Evolutionary conservation across 2,888 invertebrate genomes (phyloP), one percentile per base, ranked within the genome.

Genomic region (Lycocerus yunnanus): DNA sequence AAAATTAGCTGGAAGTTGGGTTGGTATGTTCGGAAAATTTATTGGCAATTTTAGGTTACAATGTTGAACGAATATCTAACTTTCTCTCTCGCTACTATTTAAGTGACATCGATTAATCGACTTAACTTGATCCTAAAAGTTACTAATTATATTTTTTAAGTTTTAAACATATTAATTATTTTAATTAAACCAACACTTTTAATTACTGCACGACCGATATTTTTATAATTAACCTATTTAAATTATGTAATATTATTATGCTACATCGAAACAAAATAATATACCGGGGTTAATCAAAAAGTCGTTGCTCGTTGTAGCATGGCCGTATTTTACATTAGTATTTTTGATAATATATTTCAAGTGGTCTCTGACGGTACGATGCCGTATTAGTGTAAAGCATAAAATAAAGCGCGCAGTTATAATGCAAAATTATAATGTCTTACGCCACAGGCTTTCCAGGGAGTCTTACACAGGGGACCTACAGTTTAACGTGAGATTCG

Each of bases 21-120:
- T 78, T 74, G 77, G 77, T 77, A 78, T 80, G 80, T 78, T 79
- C 74, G 77, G 79, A 78, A 80, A 81, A 85, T 85, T 84, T 84
- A 85, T 84, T 80, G 83, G 81, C 83, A 81, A 84, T 83, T 83
- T 82, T 80, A 79, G 83, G 81, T 80, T 79, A 78, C 79, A 73
- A 72, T 68, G 75, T 72, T 72, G 60, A 75, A 69, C 72, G 69
- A 71, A 74, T 69, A 68, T 74, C 68, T 68, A 66, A 71, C 74
- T 71, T 71, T 68, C 71, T 71, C 71, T 68, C 71, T 71, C 43
- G n/a, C 68, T 68, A 71, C 63, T 65, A 71, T 68, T 71, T 68
- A 68, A 74, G 68, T 74, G 74, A 74, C 74, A 71, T 74, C 74
- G 74, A 74, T 74, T 74, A 71, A 74, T 74, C 71, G 71, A 61